Evolutionary conservation across 2,888 invertebrate species (phyloP), one percentile per base, ranked within the genome.

Genomic region (Asteroscopus sphinx): DNA sequence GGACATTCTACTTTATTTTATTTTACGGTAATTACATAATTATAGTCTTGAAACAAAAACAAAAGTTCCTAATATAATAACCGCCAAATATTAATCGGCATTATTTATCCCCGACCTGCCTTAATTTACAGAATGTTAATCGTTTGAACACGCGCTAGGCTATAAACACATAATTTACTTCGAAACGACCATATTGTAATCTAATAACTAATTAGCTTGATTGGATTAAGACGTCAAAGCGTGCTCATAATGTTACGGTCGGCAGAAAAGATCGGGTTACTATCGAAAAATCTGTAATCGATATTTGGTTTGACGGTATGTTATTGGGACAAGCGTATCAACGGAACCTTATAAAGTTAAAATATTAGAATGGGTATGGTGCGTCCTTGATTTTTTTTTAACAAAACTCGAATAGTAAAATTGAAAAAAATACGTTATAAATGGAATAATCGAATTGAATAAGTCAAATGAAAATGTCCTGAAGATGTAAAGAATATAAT

Each of bases 171-270:
- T 88, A 91, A 89, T 83, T 86, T 82, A 52, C 64, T 76, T 46
- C 40, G 57, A 80, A 83, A 89, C 80, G 80, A 83, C 78, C 77
- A 74, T 79, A 73, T 82, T 85, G 83, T 86, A 87, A 87, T 83
- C 76, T 81, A 83, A 88, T 85, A 87, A 88, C 86, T 86, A 90
- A 90, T 90, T 90, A 83, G 73, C 80, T 79, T 90, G 92, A 92
- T 92, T 92, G 87, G 91, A 93, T 93, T 93, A 91, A 92, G 93
- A 93, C 89, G 90, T 94, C 90, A 91, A 91, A 89, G 87, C 80
- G 83, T 81, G 88, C 82, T 77, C 69, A 66, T 73, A 67, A 71
- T 72, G 82, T 74, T 76, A 93, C 87, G 90, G 92, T 91, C 86
- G 71, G 87, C 91, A 93, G 79, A 92, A 90, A 87, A 88, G 81